phyloP scores from a whole-genome alignment of 2,797 vertebrate species.

The Siniperca obscura region DNA sequence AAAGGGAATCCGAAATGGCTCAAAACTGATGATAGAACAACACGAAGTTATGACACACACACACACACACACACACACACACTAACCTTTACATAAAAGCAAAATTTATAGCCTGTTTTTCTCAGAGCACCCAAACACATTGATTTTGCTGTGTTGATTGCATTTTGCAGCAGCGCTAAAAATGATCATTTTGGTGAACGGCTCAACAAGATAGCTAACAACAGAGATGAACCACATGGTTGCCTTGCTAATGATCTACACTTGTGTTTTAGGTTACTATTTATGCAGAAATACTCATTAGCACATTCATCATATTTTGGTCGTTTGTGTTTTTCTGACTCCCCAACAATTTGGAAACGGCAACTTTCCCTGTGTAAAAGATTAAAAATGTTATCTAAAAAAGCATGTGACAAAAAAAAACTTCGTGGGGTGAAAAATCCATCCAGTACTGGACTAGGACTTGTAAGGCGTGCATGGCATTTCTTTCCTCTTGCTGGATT shows the following conservation, averaged over 20 bases:
- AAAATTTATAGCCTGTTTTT: not conserved
- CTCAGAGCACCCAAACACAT: not conserved
- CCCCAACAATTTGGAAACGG: not conserved
- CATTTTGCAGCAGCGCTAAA: slow-evolving; percentile 34
- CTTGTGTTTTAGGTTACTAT: slow-evolving; percentile 26
- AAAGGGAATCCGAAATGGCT: slow-evolving; percentile 4
- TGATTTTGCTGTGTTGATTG: slow-evolving; percentile 22
- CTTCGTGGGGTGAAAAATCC: not conserved
- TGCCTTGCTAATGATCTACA: slow-evolving; percentile 27
- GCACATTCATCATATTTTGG: slow-evolving; percentile 19
- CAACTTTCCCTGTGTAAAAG: not conserved
- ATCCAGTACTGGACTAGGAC: not conserved
- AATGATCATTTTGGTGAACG: slow-evolving; percentile 11
- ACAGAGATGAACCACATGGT: slow-evolving; percentile 9
- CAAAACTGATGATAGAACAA: slow-evolving; percentile 14
- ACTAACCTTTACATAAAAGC: slow-evolving; percentile 1
- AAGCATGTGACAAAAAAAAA: not conserved
- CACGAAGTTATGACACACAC: slow-evolving; percentile 13
- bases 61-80: not conserved
- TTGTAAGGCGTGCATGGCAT: not conserved
- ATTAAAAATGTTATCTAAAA: not conserved
- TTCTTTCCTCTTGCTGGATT: slow-evolving; percentile 5
- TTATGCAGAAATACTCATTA: slow-evolving; percentile 43
- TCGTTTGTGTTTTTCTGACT: slow-evolving; percentile 14
- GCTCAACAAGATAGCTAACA: slow-evolving; percentile 18